Conservation (phyloP, 2,797 vertebrate species). For the Coregonus ussuriensis region DNA sequence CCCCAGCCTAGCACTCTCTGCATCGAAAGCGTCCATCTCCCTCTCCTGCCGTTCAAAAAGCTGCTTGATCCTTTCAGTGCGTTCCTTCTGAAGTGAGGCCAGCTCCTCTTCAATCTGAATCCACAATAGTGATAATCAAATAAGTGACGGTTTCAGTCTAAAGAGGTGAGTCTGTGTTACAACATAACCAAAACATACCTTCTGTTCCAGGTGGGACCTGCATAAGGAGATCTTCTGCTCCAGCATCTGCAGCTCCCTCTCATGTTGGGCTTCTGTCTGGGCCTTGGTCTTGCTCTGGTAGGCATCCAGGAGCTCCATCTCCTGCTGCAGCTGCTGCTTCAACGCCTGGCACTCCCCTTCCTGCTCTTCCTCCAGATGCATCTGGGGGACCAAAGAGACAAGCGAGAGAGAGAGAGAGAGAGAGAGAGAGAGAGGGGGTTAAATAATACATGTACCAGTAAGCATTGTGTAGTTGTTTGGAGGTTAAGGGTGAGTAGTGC, state of each 20-base stretch:
- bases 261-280: constrained; percentile 92
- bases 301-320: constrained; percentile 94
- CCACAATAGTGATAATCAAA: not conserved
- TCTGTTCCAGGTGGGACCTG: constrained; percentile 92
- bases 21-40: constrained; percentile 68
- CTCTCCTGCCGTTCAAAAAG: constrained; percentile 74
- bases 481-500: not conserved
- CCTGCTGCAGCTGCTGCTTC: constrained; percentile 80
- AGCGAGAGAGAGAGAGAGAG: not conserved
- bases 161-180: not conserved
- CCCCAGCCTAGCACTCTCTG: constrained; percentile 81
- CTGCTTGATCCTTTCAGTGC: constrained; percentile 71
- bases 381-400: constrained; percentile 62
- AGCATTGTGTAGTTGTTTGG: not conserved
- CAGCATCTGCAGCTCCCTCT: constrained; percentile 91
- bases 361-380: constrained; percentile 90
- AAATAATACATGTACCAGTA: not conserved
- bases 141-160: not conserved
- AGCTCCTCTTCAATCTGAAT: constrained; percentile 75
- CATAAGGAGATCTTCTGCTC: constrained; percentile 93
- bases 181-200: constrained; percentile 70
- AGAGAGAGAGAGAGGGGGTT: not conserved
- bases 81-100: constrained; percentile 73
- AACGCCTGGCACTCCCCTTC: constrained; percentile 88
- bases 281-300: constrained; percentile 96